Conservation (phyloP, 1,140 invertebrate genomes). For the Trichoplusia ni region DNA sequence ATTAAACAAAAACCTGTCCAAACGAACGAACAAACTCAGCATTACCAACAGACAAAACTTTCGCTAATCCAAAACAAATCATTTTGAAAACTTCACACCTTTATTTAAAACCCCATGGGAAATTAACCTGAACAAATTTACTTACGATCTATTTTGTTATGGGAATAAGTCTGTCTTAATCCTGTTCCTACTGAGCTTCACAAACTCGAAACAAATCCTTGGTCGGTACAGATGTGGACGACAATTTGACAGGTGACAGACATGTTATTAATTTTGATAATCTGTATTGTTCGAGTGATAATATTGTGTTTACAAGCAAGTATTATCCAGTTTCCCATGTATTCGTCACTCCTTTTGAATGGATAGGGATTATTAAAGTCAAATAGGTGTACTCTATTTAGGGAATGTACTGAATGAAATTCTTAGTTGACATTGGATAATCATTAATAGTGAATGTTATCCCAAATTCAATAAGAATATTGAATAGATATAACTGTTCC, state of each 20-base stretch:
- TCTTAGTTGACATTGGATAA: too few relatives aligned
- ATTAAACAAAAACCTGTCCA: neutral
- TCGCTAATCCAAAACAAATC: slow-evolving; percentile 26
- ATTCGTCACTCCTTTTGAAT: too few relatives aligned
- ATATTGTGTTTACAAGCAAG: neutral
- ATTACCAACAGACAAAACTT: neutral
- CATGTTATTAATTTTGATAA: slow-evolving; percentile 19
- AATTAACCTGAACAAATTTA: slow-evolving; percentile 37
- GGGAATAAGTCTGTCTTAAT: slow-evolving; percentile 29
- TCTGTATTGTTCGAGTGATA: slow-evolving; percentile 12
- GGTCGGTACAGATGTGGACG: slow-evolving; percentile 11
- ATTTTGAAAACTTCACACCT: slow-evolving; percentile 26
- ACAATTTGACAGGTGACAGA: slow-evolving; percentile 22
- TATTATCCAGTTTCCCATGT: neutral
- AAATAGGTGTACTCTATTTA: too few relatives aligned
- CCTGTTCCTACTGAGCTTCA: slow-evolving; percentile 38
- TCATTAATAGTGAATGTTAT: too few relatives aligned
- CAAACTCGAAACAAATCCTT: slow-evolving; percentile 22
- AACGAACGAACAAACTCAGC: neutral
- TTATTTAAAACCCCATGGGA: slow-evolving; percentile 37
- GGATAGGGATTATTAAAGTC: too few relatives aligned
- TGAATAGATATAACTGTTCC: too few relatives aligned
- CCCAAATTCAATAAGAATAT: too few relatives aligned
- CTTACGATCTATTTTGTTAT: slow-evolving; percentile 12
- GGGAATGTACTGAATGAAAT: too few relatives aligned